Base-by-base conservation (phyloP, 2,888 invertebrate species). In the Scelioninae gen. 2 region DNA sequence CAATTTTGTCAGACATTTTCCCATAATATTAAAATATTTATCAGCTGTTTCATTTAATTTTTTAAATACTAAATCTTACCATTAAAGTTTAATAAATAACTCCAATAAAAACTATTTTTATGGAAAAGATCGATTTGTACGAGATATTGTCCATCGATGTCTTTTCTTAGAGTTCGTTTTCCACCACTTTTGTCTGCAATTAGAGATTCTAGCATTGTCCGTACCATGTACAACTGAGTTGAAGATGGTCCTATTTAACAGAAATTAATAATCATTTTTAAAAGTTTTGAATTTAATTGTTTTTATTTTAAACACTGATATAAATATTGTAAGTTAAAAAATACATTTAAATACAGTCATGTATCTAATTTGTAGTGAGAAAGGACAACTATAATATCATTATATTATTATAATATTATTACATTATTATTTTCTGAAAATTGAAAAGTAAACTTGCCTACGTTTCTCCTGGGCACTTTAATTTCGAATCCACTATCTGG, bases 131-230 rank as follows among this genome's bases (percentile, higher is more conserved):
- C 98, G 77, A 99, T 98, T 86, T 95, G 94, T 81, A 94, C 91
- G 13, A 98, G 89, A 72, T 96, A 96, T 78, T 93, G 93, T 0
- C 96, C 96, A 84, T 99, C 99, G 77, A 99, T 93, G 83, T 99
- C 99, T 85, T 98, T 99, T 53, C 98, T 90, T 2, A 98, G 88
- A 0, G 97, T 97, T 57, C 97, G 90, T 83, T 98, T 94, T 0
- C 97, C 97, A 0, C 97, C 96, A 58, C 96, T 96, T 87, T 98
- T 97, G 87, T 99, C 99, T 0, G 97, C 96, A 74, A 98, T 96
- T 60, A 99, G 88, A 0, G 98, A 98, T 86, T 99, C 99, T 65
- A 99, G 87, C 93, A 99, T 99, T 0, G 99, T 99, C 5, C 99
- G 91, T 2, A 98, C 97, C 98, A 99, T 98, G 88, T 99, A 99